Evolutionary conservation across 2,888 invertebrate species (phyloP).

Genomic region (Marronus borbonicus): DNA sequence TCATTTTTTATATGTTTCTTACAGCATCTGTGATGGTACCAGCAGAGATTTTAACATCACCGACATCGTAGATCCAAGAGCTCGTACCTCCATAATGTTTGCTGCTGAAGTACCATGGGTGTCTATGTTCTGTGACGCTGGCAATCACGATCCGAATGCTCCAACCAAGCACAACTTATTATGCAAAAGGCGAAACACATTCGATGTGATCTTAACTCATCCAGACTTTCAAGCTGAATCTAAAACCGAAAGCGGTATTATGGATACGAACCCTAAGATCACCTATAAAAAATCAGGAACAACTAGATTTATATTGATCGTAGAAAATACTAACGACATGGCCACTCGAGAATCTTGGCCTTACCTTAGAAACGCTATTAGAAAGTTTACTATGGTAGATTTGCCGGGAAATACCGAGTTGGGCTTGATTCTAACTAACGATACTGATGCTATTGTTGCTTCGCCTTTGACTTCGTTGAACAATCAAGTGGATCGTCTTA

Average conservation of each 20-base stretch:
- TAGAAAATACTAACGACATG: conserved; percentile 76
- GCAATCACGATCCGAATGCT: conserved; percentile 75
- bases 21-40: conserved; percentile 63
- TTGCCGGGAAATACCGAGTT: conserved; percentile 72
- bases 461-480: conserved; percentile 59
- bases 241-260: conserved; percentile 62
- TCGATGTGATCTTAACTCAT: conserved; percentile 74
- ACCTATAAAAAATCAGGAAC: conserved; percentile 72
- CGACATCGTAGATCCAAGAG: conserved; percentile 69
- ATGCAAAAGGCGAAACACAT: conserved; percentile 75
- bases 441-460: conserved; percentile 64
- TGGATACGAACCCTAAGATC: conserved; percentile 71
- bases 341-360: conserved; percentile 75
- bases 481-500: conserved; percentile 61
- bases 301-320: conserved; percentile 74
- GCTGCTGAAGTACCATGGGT: conserved; percentile 72
- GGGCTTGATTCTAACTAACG: conserved; percentile 71
- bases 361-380: conserved; percentile 74
- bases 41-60: conserved; percentile 66
- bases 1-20: conserved; percentile 32
- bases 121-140: conserved; percentile 76
- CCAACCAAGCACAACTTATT: conserved; percentile 79
- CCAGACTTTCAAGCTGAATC: conserved; percentile 70
- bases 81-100: conserved; percentile 73
- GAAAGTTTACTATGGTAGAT: conserved; percentile 75